Base-by-base conservation (phyloP, 2,113 vertebrate species). In the Lophius piscatorius region DNA sequence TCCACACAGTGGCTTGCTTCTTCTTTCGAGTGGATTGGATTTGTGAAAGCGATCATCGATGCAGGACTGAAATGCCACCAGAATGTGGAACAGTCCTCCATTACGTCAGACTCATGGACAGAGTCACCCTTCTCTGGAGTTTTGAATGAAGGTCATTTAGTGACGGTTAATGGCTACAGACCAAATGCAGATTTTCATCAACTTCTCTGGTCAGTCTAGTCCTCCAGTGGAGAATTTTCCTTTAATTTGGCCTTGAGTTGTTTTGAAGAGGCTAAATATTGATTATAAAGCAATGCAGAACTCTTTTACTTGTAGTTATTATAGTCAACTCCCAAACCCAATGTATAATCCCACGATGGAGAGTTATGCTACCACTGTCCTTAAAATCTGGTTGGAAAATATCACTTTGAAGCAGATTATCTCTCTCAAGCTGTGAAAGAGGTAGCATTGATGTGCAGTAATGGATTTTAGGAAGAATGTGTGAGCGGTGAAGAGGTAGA, bases 131-230 rank as follows among this genome's bases (percentile, higher is more conserved):
- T 18, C 36, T 73, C 76, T 72, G 51, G 36, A 86, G 78, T 76
- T n/a, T 66, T 76, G 73, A 79, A 51, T 57, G 54, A 69, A 80
- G 81, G 82, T 81, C 75, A 83, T 80, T 82, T 72, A 56, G 67
- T n/a, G n/a, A n/a, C 23, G 45, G 36, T 62, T 61, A 60, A 61
- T 31, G 64, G 69, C 75, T 65, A 56, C 33, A 69, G 71, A 86
- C 70, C 68, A 44, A 71, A 80, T 67, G 78, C 71, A 28, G 76
- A 60, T 80, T 82, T 90, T 85, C 74, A 86, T 90, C 85, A 86
- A 87, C 78, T 84, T 63, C 61, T 71, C 50, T 55, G 57, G 70
- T 75, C 78, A 67, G 55, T 74, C 56, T 48, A 74, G 74, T 81
- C 78, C 73, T 80, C 54, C 14, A 20, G 63, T 63, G 65, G 49